These are phyloP conservation scores for Bellardia bayeri DNA, from an alignment of 2,888 invertebrate genomes.

Conservation along the genomic window DNA sequence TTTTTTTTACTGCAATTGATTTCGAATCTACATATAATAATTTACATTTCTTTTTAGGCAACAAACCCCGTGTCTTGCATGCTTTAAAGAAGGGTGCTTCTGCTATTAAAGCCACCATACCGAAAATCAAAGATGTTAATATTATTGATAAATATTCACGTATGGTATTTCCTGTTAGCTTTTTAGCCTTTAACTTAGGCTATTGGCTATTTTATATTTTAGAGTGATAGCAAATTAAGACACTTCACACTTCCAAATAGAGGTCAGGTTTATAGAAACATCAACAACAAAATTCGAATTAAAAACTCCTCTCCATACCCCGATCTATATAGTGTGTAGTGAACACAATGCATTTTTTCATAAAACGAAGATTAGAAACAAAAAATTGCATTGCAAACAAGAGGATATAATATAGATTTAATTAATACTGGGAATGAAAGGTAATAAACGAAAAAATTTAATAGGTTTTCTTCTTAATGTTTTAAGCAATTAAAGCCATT, in stretches of 20 bases:
- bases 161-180: conserved; percentile 97
- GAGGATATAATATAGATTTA: background rate
- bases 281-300: background rate
- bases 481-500: too few species aligned
- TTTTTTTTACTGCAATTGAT: too few species aligned
- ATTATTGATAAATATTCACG: conserved; percentile 99
- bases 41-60: conserved; percentile 70
- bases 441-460: too few species aligned
- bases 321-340: conserved; percentile 66
- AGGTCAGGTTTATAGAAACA: conserved; percentile 44
- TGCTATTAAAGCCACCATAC: conserved; percentile 94
- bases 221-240: conserved; percentile 85
- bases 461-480: too few species aligned
- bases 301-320: conserved; percentile 14
- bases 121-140: conserved; percentile 98
- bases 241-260: conserved; percentile 77
- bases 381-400: background rate
- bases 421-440: too few species aligned
- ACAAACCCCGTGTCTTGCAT: conserved; percentile 89
- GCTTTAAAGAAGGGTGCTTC: conserved; percentile 93
- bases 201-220: conserved; percentile 98
- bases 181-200: conserved; percentile 96
- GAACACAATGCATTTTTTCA: conserved; percentile 20
- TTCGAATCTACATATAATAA: background rate
- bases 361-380: background rate